Base-by-base conservation (phyloP, 2,888 invertebrate species). In the Stenodema calcarata region DNA sequence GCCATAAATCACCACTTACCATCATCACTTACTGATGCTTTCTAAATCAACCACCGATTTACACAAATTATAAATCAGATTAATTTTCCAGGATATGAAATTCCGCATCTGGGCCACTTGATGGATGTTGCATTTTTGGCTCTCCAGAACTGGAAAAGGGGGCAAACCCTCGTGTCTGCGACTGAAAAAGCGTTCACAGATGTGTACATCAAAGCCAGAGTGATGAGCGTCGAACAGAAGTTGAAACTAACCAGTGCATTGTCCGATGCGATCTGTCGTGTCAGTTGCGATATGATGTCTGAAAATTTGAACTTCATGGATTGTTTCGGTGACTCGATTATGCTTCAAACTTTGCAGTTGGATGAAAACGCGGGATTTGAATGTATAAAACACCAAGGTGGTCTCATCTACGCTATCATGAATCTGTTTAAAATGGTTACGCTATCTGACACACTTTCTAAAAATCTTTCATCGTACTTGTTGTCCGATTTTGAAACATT, bases 81-180 rank as follows among this genome's bases (percentile, higher is more conserved):
- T 70, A 83, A 75, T 9, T 35, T 92, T 91, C 83, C 91, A 93
- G 94, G 93, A 41, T 90, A 92, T 76, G 94, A 94, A 88, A 93
- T 93, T 89, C 94, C 94, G 23, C 93, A 93, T 14, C 90, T 94
- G 69, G 93, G 93, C 28, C 94, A 95, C 89, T 91, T 96, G 47
- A 91, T 95, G 16, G 94, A 94, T 90, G 93, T 94, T 0, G 93
- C 94, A 0, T 93, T 93, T 89, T 91, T 95, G 87, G 92, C 94
- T 62, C 92, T 92, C 81, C 95, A 95, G 90, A 94, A 95, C 91
- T 90, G 94, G 62, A 91, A 93, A 1, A 92, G 94, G 79, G 95
- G 95, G 4, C 83, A 84, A 81, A 90, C 92, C 0, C 90, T 92
- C n/a, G 89, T 90, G 14, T 91, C 91, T n/a, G 94, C 95, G 0